A percentile compares a stretch with the other conserved stretches of the same genome.
phyloP scores from a whole-genome alignment of 2,113 vertebrate genomes.

The Oryzias javanicus region DNA sequence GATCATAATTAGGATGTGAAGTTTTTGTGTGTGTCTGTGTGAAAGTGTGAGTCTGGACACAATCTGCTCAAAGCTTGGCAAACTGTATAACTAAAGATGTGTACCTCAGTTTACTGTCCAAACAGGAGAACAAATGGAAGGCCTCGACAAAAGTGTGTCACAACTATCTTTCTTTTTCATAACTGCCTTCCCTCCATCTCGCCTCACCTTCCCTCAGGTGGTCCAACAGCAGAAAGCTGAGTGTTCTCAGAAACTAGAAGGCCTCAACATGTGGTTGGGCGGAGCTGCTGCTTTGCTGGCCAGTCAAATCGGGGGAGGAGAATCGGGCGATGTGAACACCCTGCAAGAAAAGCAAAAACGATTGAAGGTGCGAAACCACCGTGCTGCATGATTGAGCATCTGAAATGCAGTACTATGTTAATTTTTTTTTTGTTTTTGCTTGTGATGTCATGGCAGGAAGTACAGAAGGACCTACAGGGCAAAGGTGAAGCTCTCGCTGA shows the following conservation, averaged over 20 bases:
- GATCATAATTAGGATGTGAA: constrained; percentile 30
- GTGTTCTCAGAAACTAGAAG: constrained; percentile 85
- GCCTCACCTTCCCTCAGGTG: constrained; percentile 71
- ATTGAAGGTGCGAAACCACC: constrained; percentile 78
- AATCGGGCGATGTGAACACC: constrained; percentile 73
- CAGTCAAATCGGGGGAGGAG: constrained; percentile 68
- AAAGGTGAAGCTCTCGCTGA: constrained; percentile 76
- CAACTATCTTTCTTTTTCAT: constrained; percentile 9
- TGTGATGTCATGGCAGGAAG: constrained; percentile 73
- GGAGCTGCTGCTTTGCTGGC: constrained; percentile 79
- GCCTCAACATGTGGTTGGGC: constrained; percentile 83
- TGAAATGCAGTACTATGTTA: neutral
- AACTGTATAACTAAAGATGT: constrained; percentile 41
- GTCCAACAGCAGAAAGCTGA: constrained; percentile 89
- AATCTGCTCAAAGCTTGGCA: constrained; percentile 75
- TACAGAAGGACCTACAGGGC: constrained; percentile 84
- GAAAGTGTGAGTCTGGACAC: constrained; percentile 74
- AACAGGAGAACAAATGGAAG: no score
- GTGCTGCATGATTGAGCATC: neutral
- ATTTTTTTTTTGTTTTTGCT: neutral
- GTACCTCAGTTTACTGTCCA: constrained; percentile 5
- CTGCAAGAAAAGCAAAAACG: constrained; percentile 85
- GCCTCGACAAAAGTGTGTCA: neutral
- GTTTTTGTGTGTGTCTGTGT: constrained; percentile 42
- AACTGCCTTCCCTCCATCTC: neutral